Percentiles rank a stretch among this genome's conserved stretches.
phyloP scores from a whole-genome alignment of 2,797 vertebrate species.

The Cuculus canorus region DNA sequence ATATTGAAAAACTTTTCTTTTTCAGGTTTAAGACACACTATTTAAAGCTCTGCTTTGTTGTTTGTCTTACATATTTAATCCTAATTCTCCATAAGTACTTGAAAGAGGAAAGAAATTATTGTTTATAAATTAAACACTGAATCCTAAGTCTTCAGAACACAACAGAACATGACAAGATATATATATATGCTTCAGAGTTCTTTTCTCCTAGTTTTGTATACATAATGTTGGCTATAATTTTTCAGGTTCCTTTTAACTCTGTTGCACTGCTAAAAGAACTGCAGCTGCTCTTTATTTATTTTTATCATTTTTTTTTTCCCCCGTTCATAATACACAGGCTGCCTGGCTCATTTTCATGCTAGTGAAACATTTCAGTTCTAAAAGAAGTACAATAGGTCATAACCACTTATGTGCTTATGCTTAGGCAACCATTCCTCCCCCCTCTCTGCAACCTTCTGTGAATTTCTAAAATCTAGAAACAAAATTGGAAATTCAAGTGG shows the following conservation, averaged over 20 bases:
- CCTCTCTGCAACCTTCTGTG: neutral
- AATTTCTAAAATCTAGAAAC: neutral
- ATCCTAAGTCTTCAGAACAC: neutral
- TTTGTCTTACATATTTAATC: neutral
- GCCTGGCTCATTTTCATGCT: slow-evolving; percentile 49
- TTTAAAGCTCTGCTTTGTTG: neutral
- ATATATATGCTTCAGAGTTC: neutral
- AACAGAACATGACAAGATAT: neutral
- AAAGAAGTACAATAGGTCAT: slow-evolving; percentile 39
- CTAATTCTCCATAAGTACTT: neutral
- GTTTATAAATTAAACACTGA: neutral
- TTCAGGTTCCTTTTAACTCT: slow-evolving; percentile 44
- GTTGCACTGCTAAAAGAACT: slow-evolving; percentile 3
- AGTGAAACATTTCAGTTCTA: slow-evolving; percentile 48
- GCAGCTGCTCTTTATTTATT: slow-evolving; percentile 58
- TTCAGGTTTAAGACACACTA: neutral
- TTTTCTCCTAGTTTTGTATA: slow-evolving; percentile 27
- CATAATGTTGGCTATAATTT: slow-evolving; percentile 8
- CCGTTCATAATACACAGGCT: slow-evolving; percentile 13
- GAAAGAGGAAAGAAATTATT: neutral
- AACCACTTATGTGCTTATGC: slow-evolving; percentile 5
- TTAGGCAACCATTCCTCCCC: neutral
- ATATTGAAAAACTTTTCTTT: neutral
- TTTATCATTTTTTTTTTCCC: neutral
- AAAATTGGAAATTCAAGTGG: neutral